These are phyloP conservation scores for Spea hammondii DNA, from an alignment of 2,797 vertebrate genomes.

Conservation along the genomic window DNA sequence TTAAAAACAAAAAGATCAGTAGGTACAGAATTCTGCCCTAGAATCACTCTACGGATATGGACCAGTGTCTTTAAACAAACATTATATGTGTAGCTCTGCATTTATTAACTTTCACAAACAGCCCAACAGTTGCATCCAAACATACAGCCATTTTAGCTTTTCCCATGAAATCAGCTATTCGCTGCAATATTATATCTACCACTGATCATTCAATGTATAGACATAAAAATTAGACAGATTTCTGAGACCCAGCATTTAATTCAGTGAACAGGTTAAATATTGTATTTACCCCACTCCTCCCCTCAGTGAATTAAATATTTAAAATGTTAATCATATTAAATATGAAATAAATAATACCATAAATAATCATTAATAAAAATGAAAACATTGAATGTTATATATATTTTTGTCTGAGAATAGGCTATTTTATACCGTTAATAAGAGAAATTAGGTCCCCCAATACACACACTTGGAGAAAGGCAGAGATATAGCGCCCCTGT, in stretches of 20 bases:
- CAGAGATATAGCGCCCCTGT: neutral
- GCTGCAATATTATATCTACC: too few relatives aligned
- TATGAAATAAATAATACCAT: slow-evolving; percentile 53
- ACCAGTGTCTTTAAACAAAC: too few relatives aligned
- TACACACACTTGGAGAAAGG: slow-evolving; percentile 3
- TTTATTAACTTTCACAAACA: too few relatives aligned
- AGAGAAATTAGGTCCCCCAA: slow-evolving; percentile 13
- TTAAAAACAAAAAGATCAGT: too few relatives aligned
- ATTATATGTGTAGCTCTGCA: too few relatives aligned
- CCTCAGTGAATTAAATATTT: slow-evolving; percentile 47
- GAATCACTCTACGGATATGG: too few relatives aligned
- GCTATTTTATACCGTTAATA: slow-evolving; percentile 37
- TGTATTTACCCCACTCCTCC: slow-evolving; percentile 43
- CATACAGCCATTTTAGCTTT: too few relatives aligned
- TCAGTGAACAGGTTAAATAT: slow-evolving; percentile 51
- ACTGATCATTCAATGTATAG: neutral
- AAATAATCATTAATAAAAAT: slow-evolving; percentile 51
- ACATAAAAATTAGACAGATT: slow-evolving; percentile 41
- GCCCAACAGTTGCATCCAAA: too few relatives aligned
- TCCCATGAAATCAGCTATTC: too few relatives aligned
- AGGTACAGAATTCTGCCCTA: too few relatives aligned
- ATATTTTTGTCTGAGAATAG: slow-evolving; percentile 45
- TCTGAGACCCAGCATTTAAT: slow-evolving; percentile 54
- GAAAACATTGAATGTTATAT: slow-evolving; percentile 46
- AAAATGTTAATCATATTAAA: slow-evolving; percentile 47